Conservation (phyloP, 2,113 vertebrate genomes). For the Cheirogaleus medius region DNA sequence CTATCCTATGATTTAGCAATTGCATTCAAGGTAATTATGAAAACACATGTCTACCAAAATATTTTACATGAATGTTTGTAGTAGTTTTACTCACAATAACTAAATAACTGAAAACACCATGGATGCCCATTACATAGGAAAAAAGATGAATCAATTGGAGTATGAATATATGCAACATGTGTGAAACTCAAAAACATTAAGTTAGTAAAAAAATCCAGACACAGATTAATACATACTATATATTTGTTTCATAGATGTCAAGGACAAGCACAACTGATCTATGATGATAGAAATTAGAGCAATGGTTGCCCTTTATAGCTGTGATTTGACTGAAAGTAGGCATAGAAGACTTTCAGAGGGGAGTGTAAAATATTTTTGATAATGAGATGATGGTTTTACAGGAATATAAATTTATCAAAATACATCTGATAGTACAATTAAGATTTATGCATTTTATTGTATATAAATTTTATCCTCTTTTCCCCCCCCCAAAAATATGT, state of each 20-base stretch:
- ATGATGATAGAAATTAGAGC: neutral
- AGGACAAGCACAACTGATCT: neutral
- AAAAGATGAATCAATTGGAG: neutral
- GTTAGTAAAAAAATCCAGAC: neutral
- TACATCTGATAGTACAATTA: neutral
- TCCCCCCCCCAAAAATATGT: neutral
- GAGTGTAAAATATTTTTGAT: neutral
- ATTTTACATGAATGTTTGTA: neutral
- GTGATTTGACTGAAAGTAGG: neutral
- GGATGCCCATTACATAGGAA: neutral
- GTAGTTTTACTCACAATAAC: neutral
- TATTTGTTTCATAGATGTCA: neutral
- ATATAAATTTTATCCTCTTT: neutral
- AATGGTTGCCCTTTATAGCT: neutral
- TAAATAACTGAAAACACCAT: neutral
- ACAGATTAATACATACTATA: neutral
- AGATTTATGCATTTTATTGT: neutral
- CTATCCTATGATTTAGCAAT: neutral
- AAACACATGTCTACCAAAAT: neutral
- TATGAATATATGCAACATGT: neutral
- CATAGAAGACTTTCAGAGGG: neutral
- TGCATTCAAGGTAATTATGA: neutral
- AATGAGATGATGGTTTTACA: neutral
- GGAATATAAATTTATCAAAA: neutral
- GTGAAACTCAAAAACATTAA: neutral